Evolutionary conservation across 2,797 vertebrate genomes (phyloP).

Genomic region (Rhodeus uyekii): DNA sequence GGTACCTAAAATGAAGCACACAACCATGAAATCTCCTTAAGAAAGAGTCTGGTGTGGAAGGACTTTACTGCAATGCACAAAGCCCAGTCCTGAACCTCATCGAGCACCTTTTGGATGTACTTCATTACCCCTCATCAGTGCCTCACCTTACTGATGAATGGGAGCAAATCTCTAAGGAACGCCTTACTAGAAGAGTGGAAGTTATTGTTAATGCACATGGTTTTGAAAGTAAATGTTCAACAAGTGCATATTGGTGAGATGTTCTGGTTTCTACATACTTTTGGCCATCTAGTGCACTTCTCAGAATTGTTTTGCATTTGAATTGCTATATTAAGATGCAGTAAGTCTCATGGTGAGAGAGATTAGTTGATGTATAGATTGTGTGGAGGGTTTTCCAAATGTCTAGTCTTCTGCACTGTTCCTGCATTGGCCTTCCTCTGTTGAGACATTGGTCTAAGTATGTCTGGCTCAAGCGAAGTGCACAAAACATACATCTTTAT

Average conservation of each 20-base stretch:
- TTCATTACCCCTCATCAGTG: not conserved
- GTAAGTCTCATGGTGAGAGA: conserved; percentile 27
- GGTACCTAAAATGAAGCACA: not conserved
- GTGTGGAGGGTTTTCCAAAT: conserved; percentile 42
- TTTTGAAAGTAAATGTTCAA: not conserved
- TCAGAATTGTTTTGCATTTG: conserved; percentile 44
- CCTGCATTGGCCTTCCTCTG: conserved; percentile 39
- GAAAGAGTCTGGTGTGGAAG: not conserved
- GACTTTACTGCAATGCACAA: not conserved
- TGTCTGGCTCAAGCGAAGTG: conserved; percentile 33
- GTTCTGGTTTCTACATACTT: conserved; percentile 6
- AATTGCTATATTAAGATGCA: conserved; percentile 44
- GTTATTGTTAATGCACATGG: not conserved
- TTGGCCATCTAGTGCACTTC: conserved; percentile 14
- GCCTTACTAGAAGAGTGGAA: not conserved
- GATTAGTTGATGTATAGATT: conserved; percentile 27
- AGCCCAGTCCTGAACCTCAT: not conserved
- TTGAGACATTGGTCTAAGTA: conserved; percentile 46
- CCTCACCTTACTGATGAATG: not conserved
- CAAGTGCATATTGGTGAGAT: not conserved
- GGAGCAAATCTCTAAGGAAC: not conserved
- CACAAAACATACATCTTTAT: conserved; percentile 50
- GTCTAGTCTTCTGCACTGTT: conserved; percentile 44
- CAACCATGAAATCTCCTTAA: not conserved
- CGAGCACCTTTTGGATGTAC: not conserved